A percentile compares a stretch with the other conserved stretches of the same genome.
These are phyloP conservation scores for Chaetorhynchus papuensis DNA, from an alignment of 2,113 vertebrate species.

Conservation along the genomic window DNA sequence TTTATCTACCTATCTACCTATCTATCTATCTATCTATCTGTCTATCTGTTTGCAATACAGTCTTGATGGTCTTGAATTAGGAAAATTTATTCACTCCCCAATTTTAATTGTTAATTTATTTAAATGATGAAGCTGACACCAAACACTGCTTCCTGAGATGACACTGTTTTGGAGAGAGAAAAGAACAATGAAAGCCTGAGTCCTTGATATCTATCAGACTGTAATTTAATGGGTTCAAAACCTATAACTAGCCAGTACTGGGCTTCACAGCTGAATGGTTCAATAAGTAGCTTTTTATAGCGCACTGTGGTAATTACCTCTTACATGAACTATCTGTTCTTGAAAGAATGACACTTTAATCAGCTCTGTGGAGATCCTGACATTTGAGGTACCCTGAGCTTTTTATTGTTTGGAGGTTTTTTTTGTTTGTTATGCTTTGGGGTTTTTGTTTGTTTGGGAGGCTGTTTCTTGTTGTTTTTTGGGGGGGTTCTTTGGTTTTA, in stretches of 20 bases:
- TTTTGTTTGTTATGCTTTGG: not conserved
- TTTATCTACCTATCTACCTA: not conserved
- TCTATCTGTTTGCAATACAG: not conserved
- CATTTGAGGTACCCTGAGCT: accelerated
- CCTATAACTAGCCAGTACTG: not conserved
- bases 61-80: not conserved
- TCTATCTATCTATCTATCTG: not conserved
- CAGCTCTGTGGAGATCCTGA: not conserved
- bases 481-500: too few relatives aligned
- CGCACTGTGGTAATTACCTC: not conserved
- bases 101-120: not conserved
- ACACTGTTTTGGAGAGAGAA: not conserved
- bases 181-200: not conserved
- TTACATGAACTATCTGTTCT: not conserved
- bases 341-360: not conserved
- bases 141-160: not conserved
- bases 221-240: not conserved
- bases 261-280: not conserved
- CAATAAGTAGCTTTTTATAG: not conserved
- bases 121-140: not conserved
- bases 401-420: not conserved
- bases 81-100: not conserved
- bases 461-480: not conserved
- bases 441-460: not conserved
- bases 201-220: not conserved